These are phyloP conservation scores for Phaedon cochleariae DNA, from an alignment of 2,888 invertebrate species.

Conservation along the genomic window DNA sequence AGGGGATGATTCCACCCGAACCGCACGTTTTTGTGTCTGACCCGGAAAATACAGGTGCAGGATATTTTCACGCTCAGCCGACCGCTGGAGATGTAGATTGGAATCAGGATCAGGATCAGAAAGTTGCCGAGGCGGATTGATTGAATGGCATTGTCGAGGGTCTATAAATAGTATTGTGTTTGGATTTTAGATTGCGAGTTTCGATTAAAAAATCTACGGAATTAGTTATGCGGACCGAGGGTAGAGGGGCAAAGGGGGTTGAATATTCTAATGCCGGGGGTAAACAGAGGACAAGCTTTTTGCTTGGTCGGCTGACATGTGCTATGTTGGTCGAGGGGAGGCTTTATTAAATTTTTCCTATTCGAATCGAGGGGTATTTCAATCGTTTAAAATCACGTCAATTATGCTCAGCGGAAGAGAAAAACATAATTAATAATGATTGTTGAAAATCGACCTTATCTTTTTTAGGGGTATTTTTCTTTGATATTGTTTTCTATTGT, in stretches of 20 bases:
- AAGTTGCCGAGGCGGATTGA: constrained; percentile 24
- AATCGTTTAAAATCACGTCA: not conserved
- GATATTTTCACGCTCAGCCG: constrained; percentile 55
- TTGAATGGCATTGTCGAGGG: constrained; percentile 37
- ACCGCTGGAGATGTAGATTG: constrained; percentile 45
- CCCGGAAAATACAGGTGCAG: constrained; percentile 52
- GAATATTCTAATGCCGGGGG: constrained; percentile 19
- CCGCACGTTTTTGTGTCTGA: not conserved
- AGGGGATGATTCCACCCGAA: not conserved
- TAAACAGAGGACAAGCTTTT: constrained; percentile 27
- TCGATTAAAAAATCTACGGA: constrained; percentile 39
- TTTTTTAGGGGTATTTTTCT: too few relatives aligned
- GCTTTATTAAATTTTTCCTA: not conserved
- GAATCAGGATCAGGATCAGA: constrained; percentile 21
- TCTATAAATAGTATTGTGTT: constrained; percentile 34
- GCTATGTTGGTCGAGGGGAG: not conserved
- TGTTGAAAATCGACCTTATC: too few relatives aligned
- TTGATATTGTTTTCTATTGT: too few relatives aligned
- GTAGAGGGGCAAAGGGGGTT: constrained; percentile 6
- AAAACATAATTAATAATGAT: too few relatives aligned
- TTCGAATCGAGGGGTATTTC: not conserved
- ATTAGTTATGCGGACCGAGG: constrained; percentile 37
- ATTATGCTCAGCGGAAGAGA: too few relatives aligned
- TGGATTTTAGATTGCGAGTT: constrained; percentile 36
- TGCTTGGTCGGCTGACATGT: constrained; percentile 21